Percentiles rank a stretch among this genome's conserved stretches.
Evolutionary conservation across 2,888 invertebrate genomes (phyloP).

Genomic region (Cetonia aurata): DNA sequence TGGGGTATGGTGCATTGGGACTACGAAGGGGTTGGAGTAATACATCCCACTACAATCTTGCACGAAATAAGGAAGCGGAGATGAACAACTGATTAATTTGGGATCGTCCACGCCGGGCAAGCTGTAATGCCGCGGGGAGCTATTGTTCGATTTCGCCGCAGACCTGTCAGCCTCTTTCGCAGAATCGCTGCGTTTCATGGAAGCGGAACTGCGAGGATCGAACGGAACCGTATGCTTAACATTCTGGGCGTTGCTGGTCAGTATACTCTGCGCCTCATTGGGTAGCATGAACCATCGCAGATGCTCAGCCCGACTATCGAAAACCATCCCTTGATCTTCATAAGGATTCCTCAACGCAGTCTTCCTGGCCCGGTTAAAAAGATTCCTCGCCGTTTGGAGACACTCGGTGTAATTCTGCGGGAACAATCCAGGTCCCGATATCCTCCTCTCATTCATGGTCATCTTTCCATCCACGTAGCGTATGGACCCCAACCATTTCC

Average conservation of each 20-base stretch:
- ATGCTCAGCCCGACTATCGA: conserved; percentile 77
- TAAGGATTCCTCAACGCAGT: conserved; percentile 80
- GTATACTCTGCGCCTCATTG: conserved; percentile 84
- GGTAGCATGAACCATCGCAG: conserved; percentile 92
- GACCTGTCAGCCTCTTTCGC: conserved; percentile 46
- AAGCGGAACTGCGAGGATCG: conserved; percentile 68
- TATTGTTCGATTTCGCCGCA: conserved; percentile 69
- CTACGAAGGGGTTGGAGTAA: conserved; percentile 55
- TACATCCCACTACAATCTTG: conserved; percentile 61
- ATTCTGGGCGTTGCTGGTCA: conserved; percentile 80
- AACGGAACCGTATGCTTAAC: conserved; percentile 84
- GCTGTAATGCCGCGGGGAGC: conserved; percentile 77
- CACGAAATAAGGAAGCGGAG: conserved; percentile 64
- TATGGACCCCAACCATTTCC: conserved; percentile 85
- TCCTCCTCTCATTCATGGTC: conserved; percentile 77
- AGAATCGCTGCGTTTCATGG: conserved; percentile 36
- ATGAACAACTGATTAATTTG: conserved; percentile 63
- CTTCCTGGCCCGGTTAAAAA: conserved; percentile 83
- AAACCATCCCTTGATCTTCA: conserved; percentile 80
- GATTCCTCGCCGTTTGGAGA: conserved; percentile 81
- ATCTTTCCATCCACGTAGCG: conserved; percentile 78
- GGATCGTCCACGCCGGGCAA: conserved; percentile 75
- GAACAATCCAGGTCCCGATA: conserved; percentile 79
- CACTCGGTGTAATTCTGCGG: conserved; percentile 83
- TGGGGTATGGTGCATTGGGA: conserved; percentile 60